Base-by-base conservation (phyloP, 2,113 vertebrate genomes). In the Aspidoscelis tigris region DNA sequence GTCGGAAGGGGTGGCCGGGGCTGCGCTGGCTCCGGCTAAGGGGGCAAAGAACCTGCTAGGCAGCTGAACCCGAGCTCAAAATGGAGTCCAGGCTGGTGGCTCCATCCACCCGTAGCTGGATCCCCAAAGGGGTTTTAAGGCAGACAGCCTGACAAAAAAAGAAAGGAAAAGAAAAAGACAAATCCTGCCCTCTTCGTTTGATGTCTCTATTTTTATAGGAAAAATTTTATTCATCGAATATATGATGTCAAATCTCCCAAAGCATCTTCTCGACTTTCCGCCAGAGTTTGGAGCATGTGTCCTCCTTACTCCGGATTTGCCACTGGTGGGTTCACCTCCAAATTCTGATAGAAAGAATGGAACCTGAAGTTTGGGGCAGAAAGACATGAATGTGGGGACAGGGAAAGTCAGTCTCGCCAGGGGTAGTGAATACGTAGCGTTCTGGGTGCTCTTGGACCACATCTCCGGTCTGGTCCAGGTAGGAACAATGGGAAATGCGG, bases 251-350 rank as follows among this genome's bases (percentile, higher is more conserved):
- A 75, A 85, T 26, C 3, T 16, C 44, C n/a, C 33, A 22, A 12
- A 22, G 39, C 20, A 39, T 10, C 70, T 20, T 92, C 91, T 33
- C 81, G 93, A 81, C 83, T 94, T 84, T 91, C 92, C 84, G 90
- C 92, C 18, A 47, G 39, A 43, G 79, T 8, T 14, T 71, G 18
- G 50, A 24, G 39, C 9, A 50, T n/a, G 11, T 7, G 10, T n/a
- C 39, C 10, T 12, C 44, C 26, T 7, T 21, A 18, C 3, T 50
- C 10, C 47, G 44, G n/a, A 24, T 26, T 1, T 2, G 24, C 6
- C 14, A 16, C 14, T 26, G 7, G 33, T 68, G 65, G 22, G 65
- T 26, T n/a, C n/a, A n/a, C n/a, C 66, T 69, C n/a, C 26, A n/a
- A 10, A 69, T 69, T 69, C 26, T n/a, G 66, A 26, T 12, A 12